A percentile compares a stretch with the other conserved stretches of the same genome.
phyloP scores from a whole-genome alignment of 2,888 invertebrate species.

The Drosophila borborema region DNA sequence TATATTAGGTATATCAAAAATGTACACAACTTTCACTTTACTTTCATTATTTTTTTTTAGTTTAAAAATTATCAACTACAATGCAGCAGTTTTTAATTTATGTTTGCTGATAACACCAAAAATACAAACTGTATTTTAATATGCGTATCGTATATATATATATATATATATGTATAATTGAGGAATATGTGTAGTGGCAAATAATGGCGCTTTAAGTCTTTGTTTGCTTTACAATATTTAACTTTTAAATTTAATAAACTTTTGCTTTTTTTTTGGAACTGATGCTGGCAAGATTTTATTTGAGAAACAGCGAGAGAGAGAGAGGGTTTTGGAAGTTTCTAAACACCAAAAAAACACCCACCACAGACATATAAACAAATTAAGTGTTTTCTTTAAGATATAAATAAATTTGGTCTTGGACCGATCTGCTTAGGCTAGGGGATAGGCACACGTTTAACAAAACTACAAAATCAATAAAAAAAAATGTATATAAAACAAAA shows the following conservation, averaged over 20 bases:
- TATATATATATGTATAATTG: constrained; percentile 44
- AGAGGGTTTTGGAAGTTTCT: constrained; percentile 23
- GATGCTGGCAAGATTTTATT: constrained; percentile 69
- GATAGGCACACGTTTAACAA: constrained; percentile 48
- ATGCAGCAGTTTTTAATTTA: constrained; percentile 23
- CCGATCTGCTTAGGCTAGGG: constrained; percentile 54
- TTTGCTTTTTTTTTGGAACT: constrained; percentile 35
- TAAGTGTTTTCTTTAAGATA: constrained; percentile 22
- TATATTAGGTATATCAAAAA: constrained; percentile 48
- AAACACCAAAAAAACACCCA: constrained; percentile 56
- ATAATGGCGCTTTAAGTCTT: constrained; percentile 76
- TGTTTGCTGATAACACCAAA: constrained; percentile 44
- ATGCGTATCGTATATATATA: constrained; percentile 1
- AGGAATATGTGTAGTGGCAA: constrained; percentile 60
- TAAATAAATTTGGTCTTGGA: constrained; percentile 66
- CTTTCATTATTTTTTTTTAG: constrained; percentile 3
- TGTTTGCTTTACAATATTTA: constrained; percentile 59
- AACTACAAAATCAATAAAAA: constrained; percentile 24
- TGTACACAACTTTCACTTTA: constrained; percentile 59
- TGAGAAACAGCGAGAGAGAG: constrained; percentile 43
- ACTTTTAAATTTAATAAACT: constrained; percentile 8
- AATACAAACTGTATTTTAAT: constrained; percentile 28
- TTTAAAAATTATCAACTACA: constrained; percentile 37
- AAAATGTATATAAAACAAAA: constrained; percentile 22
- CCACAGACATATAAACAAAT: constrained; percentile 33